These are phyloP conservation scores for Anagrus nilaparvatae DNA, from an alignment of 1,140 invertebrate genomes.

Conservation along the genomic window DNA sequence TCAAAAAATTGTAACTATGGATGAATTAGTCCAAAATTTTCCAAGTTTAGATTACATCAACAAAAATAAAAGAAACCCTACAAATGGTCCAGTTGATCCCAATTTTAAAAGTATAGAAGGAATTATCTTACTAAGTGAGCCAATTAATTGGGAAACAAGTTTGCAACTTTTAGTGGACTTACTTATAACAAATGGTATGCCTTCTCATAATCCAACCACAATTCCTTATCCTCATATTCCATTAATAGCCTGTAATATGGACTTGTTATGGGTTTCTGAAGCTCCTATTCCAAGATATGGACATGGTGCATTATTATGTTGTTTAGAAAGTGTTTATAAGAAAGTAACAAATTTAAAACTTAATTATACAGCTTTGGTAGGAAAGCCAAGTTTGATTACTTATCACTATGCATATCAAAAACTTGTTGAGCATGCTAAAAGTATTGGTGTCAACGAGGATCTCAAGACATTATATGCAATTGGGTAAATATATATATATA, in stretches of 20 bases:
- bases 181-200: constrained; percentile 55
- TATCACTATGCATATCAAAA: constrained; percentile 53
- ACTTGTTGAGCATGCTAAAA: constrained; percentile 44
- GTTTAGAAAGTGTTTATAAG: constrained; percentile 55
- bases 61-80: constrained; percentile 46
- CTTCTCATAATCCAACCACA: constrained; percentile 30
- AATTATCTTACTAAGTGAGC: constrained; percentile 54
- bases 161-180: constrained; percentile 58
- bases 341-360: constrained; percentile 54
- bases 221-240: constrained; percentile 54
- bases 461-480: constrained; percentile 50
- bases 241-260: constrained; percentile 58
- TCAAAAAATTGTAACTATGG: constrained; percentile 51
- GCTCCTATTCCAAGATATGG: constrained; percentile 54
- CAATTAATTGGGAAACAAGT: constrained; percentile 52
- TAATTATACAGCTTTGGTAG: constrained; percentile 51
- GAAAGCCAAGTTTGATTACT: constrained; percentile 58
- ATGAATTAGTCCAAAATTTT: constrained; percentile 51
- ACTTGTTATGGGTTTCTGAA: constrained; percentile 59
- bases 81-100: constrained; percentile 43
- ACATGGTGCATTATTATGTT: constrained; percentile 57
- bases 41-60: constrained; percentile 63
- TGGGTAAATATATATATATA: too few species aligned
- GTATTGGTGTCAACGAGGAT: constrained; percentile 39
- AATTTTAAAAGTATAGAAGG: constrained; percentile 46